phyloP scores from a whole-genome alignment of 2,888 invertebrate species.

The Agrochola litura region DNA sequence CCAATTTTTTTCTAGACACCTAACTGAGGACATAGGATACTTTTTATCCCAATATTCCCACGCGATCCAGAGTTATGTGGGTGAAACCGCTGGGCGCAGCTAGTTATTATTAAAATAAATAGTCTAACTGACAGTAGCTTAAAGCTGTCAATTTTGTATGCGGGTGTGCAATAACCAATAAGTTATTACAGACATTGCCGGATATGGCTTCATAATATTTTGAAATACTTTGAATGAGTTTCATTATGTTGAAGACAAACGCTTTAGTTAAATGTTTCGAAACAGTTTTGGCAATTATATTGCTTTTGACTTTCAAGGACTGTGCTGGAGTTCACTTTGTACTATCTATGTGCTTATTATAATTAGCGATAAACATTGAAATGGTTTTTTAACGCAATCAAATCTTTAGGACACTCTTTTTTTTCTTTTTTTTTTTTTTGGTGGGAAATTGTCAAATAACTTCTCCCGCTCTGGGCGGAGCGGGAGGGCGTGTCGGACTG shows the following conservation, averaged over 20 bases:
- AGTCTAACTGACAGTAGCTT: slow-evolving; percentile 7
- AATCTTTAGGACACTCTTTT: too few species aligned
- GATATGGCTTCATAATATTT: slow-evolving; percentile 32
- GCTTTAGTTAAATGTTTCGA: slow-evolving; percentile 25
- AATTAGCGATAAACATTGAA: too few species aligned
- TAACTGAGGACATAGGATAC: too few species aligned
- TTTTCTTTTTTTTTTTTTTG: too few species aligned
- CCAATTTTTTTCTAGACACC: too few species aligned
- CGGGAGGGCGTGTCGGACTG: too few species aligned
- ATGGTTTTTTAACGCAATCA: not conserved
- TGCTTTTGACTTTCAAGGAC: slow-evolving; percentile 38
- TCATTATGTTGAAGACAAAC: slow-evolving; percentile 31
- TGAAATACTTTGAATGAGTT: slow-evolving; percentile 32
- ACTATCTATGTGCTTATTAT: not conserved
- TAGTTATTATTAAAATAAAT: slow-evolving; percentile 4
- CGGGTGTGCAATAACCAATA: slow-evolving; percentile 38
- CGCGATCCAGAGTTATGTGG: too few species aligned
- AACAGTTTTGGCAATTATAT: slow-evolving; percentile 25
- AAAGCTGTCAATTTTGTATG: slow-evolving; percentile 18
- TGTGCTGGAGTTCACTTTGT: not conserved
- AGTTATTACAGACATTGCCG: slow-evolving; percentile 16
- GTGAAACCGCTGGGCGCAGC: too few species aligned
- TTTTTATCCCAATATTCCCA: too few species aligned
- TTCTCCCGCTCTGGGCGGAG: too few species aligned
- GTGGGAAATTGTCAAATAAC: too few species aligned